Conservation (phyloP, 1,140 invertebrate species). For the Saccostrea echinata region DNA sequence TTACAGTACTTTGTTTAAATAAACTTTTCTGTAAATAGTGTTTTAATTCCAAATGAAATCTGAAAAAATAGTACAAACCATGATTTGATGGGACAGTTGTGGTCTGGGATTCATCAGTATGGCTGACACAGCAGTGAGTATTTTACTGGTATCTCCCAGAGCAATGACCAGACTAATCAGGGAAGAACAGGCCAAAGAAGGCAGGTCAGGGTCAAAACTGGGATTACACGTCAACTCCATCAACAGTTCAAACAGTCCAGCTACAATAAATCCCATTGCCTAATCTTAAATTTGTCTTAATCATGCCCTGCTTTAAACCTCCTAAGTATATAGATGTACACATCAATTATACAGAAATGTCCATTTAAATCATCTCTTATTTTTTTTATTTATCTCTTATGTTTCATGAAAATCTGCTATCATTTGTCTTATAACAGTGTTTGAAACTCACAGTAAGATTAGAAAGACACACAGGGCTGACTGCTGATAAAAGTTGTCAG, state of each 20-base stretch:
- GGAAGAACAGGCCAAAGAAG: conserved; percentile 93
- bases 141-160: conserved; percentile 94
- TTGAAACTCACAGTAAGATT: too few relatives aligned
- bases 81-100: conserved; percentile 89
- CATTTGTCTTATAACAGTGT: too few relatives aligned
- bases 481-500: too few relatives aligned
- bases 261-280: conserved; percentile 74
- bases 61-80: conserved; percentile 81
- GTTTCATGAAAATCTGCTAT: too few relatives aligned
- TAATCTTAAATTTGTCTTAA: background rate
- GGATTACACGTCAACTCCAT: conserved; percentile 86
- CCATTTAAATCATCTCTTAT: too few relatives aligned
- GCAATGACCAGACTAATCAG: conserved; percentile 95
- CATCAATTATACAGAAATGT: too few relatives aligned
- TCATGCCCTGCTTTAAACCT: background rate
- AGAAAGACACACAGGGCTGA: too few relatives aligned
- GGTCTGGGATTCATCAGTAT: conserved; percentile 91
- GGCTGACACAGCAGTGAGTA: conserved; percentile 91
- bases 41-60: too few relatives aligned
- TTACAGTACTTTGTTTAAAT: too few relatives aligned
- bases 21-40: too few relatives aligned
- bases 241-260: conserved; percentile 89
- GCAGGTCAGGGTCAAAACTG: conserved; percentile 81
- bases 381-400: too few relatives aligned
- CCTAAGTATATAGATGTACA: background rate